These are phyloP conservation scores for Melanotus villosus DNA, from an alignment of 2,888 invertebrate genomes.

Conservation along the genomic window DNA sequence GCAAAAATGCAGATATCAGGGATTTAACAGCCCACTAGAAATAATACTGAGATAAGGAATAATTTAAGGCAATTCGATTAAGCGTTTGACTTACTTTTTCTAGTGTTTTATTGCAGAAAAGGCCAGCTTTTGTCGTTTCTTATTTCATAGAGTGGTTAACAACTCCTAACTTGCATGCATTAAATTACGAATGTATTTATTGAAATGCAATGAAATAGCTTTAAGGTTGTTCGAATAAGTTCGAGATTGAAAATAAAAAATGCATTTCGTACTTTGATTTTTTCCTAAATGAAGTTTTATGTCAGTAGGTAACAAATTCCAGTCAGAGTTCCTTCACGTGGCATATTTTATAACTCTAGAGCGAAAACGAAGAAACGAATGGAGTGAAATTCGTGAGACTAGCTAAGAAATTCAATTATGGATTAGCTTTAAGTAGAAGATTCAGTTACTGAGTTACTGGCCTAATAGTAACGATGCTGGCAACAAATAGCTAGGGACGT, in stretches of 20 bases:
- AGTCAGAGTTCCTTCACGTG: no score
- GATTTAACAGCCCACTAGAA: not conserved
- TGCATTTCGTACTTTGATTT: no score
- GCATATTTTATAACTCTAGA: not conserved
- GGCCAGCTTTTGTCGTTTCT: no score
- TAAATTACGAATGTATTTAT: no score
- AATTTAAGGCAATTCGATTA: not conserved
- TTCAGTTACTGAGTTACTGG: conserved; percentile 8
- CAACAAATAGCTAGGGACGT: conserved; percentile 16
- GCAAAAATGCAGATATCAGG: conserved; percentile 3
- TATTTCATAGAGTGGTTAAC: no score
- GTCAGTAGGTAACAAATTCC: no score
- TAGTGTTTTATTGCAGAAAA: no score
- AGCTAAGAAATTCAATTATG: conserved; percentile 5
- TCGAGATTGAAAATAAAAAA: no score
- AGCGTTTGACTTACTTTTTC: not conserved
- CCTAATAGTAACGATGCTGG: conserved; percentile 5
- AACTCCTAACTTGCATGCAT: no score
- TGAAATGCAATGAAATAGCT: no score
- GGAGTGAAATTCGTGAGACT: conserved; percentile 1
- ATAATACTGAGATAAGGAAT: not conserved
- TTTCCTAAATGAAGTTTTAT: no score
- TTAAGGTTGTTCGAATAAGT: no score
- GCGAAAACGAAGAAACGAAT: not conserved
- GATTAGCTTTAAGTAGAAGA: conserved; percentile 8